A percentile compares a stretch with the other conserved stretches of the same genome.
These are phyloP conservation scores for Vireo altiloquus DNA, from an alignment of 2,113 vertebrate genomes.

Conservation along the genomic window DNA sequence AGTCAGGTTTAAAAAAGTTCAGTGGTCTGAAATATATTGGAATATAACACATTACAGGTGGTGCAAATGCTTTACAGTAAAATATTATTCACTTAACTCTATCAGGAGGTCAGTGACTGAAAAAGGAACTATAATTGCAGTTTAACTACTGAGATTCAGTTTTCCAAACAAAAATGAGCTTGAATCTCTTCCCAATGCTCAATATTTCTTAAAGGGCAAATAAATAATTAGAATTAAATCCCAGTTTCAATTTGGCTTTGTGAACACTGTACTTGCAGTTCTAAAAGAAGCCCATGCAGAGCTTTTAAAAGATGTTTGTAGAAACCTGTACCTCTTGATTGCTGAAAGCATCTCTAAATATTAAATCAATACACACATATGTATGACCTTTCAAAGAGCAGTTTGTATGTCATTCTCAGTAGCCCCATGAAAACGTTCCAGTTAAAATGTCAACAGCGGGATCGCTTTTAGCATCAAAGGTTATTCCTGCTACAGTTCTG, in stretches of 20 bases:
- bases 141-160: neutral
- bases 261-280: neutral
- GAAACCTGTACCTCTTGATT: constrained; percentile 19
- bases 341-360: constrained; percentile 43
- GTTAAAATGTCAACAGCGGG: constrained; percentile 19
- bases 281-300: neutral
- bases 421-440: neutral
- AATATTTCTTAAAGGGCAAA: constrained; percentile 9
- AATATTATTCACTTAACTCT: neutral
- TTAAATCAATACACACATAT: constrained; percentile 35
- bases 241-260: neutral
- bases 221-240: neutral
- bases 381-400: constrained; percentile 8
- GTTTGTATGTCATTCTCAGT: neutral
- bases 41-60: neutral
- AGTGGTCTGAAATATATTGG: neutral
- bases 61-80: neutral
- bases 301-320: constrained; percentile 6
- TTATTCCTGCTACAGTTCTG: neutral
- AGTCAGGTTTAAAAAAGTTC: neutral
- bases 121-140: neutral
- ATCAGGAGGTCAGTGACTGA: neutral
- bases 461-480: neutral
- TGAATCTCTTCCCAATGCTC: neutral
- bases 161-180: neutral